phyloP scores from a whole-genome alignment of 2,888 invertebrate genomes.

The Stenodema calcarata region DNA sequence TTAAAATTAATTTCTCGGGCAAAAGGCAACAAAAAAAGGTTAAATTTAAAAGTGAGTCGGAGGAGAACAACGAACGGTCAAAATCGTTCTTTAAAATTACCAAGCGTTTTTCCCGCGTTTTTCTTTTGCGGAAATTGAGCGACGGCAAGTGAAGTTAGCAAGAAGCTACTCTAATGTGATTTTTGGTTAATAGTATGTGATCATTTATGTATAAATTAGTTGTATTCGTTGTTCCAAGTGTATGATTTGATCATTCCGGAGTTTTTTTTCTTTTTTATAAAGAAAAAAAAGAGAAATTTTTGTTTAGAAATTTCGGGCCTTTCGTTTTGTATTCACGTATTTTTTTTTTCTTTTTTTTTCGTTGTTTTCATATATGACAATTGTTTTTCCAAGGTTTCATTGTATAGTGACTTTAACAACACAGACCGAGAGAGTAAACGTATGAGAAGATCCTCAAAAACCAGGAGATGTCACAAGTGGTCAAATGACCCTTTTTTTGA shows the following conservation, averaged over 20 bases:
- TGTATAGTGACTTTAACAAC: conserved; percentile 25
- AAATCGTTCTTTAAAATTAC: background rate
- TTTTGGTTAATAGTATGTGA: conserved; percentile 55
- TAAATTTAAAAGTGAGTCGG: background rate
- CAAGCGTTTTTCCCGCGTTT: background rate
- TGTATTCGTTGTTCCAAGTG: conserved; percentile 50
- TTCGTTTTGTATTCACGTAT: background rate
- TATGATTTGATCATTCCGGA: conserved; percentile 53
- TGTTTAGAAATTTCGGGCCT: background rate
- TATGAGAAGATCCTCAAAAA: too few species aligned
- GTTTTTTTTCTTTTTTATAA: conserved; percentile 25
- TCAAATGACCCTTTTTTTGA: too few species aligned
- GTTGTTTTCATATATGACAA: background rate
- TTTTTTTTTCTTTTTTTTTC: background rate
- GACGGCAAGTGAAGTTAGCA: conserved; percentile 47
- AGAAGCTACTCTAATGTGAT: conserved; percentile 53
- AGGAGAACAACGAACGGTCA: background rate
- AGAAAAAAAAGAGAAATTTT: background rate
- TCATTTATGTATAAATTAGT: conserved; percentile 53
- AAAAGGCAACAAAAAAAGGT: conserved; percentile 1
- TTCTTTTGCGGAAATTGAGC: background rate
- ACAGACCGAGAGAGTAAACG: background rate
- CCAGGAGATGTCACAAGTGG: too few species aligned
- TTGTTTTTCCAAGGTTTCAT: conserved; percentile 19
- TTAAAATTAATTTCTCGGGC: background rate